Base-by-base conservation (phyloP, 2,113 vertebrate genomes). In the Hemibagrus wyckioides region DNA sequence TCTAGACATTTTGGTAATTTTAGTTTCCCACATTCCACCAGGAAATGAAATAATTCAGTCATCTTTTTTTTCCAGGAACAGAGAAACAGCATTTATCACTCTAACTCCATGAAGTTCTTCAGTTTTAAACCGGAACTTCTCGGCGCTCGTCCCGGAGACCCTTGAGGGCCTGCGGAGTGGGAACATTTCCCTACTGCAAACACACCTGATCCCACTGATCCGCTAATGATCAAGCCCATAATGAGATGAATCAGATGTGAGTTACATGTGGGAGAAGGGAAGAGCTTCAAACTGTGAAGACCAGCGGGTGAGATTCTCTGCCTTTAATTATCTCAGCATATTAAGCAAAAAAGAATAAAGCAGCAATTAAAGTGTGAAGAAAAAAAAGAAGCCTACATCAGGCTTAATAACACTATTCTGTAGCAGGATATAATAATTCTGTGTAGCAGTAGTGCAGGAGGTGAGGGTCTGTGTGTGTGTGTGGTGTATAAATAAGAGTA, bases 131-230 rank as follows among this genome's bases (percentile, higher is more conserved):
- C 59, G 0, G 5, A 67, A 50, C 0, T 30, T 83, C 81, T 67
- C 39, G 19, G 41, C 61, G 67, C 59, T 50, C 21, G 59, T 50
- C 39, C 28, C 23, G 28, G 11, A 67, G 33, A 69, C 25, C 36
- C 21, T 54, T 13, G 19, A 15, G 48, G 30, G 33, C 57, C 36
- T 63, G 14, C 39, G 8, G 82, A 69, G 63, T 25, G 36, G 11
- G 33, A 69, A 69, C n/a, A 54, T 61, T 54, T 59, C 63, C 44
- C 82, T 14, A 69, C 39, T 44, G 21, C 56, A 63, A 41, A 82
- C 56, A 19, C 63, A 84, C 82, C 63, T 84, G 63, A 84, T 69
- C 63, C 61, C 63, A 84, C 63, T 84, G 63, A 84, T 84, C 63
- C 10, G n/a, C 82, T 84, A 84, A 83, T 71, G 23, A 83, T 83